phyloP scores from a whole-genome alignment of 2,113 vertebrate species.

The Cairina moschata region DNA sequence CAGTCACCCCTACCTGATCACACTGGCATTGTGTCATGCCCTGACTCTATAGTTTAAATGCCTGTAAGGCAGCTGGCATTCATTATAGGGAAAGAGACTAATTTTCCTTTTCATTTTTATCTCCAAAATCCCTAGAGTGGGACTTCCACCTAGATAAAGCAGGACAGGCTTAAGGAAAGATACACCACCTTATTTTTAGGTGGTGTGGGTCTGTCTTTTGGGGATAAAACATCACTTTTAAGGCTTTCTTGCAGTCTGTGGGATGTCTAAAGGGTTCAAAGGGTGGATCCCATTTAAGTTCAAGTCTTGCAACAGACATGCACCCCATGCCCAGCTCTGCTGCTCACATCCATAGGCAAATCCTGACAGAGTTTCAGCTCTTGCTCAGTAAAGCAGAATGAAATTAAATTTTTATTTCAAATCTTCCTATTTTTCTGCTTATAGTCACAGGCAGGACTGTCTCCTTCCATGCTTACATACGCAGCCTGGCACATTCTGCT shows the following conservation, averaged over 20 bases:
- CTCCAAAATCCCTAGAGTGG: background rate
- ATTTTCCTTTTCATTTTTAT: background rate
- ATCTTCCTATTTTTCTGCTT: background rate
- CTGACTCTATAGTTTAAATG: background rate
- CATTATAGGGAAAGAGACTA: background rate
- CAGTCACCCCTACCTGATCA: background rate
- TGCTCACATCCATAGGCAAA: background rate
- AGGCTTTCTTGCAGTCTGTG: background rate
- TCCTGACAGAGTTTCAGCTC: background rate
- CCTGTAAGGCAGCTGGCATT: background rate
- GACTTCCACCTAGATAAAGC: background rate
- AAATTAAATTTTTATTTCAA: background rate
- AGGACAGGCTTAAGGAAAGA: background rate
- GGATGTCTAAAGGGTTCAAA: background rate
- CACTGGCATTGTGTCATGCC: no score
- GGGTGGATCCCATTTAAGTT: accelerated
- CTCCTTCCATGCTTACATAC: background rate
- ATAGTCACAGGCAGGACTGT: background rate
- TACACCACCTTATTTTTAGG: accelerated
- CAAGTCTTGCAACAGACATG: background rate
- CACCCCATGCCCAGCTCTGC: background rate
- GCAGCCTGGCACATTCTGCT: background rate
- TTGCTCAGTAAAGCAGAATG: background rate
- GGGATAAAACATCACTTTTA: background rate
- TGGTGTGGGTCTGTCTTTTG: background rate